Evolutionary conservation across 2,797 vertebrate species (phyloP), one percentile per base, ranked within the genome.

Genomic region (Sitta carolinensis): DNA sequence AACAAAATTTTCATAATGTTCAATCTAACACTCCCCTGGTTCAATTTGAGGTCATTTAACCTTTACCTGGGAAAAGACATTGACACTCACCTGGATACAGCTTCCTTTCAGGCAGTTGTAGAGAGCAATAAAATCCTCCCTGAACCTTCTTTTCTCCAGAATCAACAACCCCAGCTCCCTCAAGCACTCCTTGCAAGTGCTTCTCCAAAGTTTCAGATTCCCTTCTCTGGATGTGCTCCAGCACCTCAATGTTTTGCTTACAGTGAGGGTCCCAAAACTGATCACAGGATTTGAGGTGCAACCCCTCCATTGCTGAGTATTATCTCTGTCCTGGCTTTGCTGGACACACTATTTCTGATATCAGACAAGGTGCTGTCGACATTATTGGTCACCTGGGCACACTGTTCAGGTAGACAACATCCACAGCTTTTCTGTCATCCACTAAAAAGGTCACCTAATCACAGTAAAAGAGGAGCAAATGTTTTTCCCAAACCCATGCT

Each of bases 221-320:
- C 10, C 8, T 42, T 48, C 43, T 67, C 25, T 21, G 9, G 23
- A 72, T 1, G 2, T 3, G 10, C 25, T 64, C 8, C 52, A 84
- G 29, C 18, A 54, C 14, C 22, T 74, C 25, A 23, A 3, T 19
- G 36, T 19, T 66, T 59, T 59, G 7, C 36, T 42, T 61, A 14
- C 8, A 30, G n/a, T 36, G 36, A 36, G 12, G 7, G 11, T 3
- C 9, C 9, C 26, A 75, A 90, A 84, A 64, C 2, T 29, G 32
- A 75, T 5, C 42, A 19, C 14, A 47, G 13, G 25, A 54, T 55
- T 84, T 0, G 0, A 79, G 22, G 9, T n/a, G 11, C 7, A 13
- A 5, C 12, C 17, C 47, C 52, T 40, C 14, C 29, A 29, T 9
- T 87, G 29, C 5, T 29, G 48, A 45, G 29, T n/a, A 15, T 18